Evolutionary conservation across 2,113 vertebrate species (phyloP), one percentile per base, ranked within the genome.

Genomic region (Amphiprion percula): DNA sequence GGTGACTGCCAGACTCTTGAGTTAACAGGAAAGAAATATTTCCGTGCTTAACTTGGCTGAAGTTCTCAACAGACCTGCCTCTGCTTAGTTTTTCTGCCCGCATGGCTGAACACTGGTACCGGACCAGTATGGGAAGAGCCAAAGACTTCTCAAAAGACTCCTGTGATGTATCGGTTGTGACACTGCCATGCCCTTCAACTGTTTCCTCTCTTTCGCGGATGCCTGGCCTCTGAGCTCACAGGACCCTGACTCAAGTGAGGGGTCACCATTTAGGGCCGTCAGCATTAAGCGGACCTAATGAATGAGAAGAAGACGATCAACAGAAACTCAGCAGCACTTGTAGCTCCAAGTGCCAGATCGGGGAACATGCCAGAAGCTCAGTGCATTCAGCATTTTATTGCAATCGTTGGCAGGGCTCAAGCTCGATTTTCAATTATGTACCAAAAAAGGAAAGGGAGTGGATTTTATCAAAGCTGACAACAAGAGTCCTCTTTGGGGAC

Each of bases 391-490:
- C 88, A 91, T 94, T 93, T 94, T 92, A 77, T 67, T 94, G 91
- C 93, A 84, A 92, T 83, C 82, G 88, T 94, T 96, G 94, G 93
- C 94, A 89, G 77, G 76, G 83, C 73, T 64, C 58, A 70, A 62
- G 68, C 82, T 91, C 89, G 89, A 91, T 93, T 95, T 95, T 94
- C 93, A 95, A 92, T 94, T 94, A 95, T 90, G 83, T 82, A 88
- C 74, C 70, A 72, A 84, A 83, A 91, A 70, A 79, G 67, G 79
- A 83, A 70, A 79, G 39, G 80, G 68, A 15, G 62, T 88, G 84
- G 86, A 93, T 83, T 88, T 74, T 76, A 89, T 94, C 83, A 91
- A 91, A 68, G n/a, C 72, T 89, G 90, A 96, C 92, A 95, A 95
- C 88, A 84, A 87, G 67, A 82, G 73, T 86, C 83, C 93, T 95